Percentiles rank a stretch among this genome's conserved stretches.
Conservation (phyloP, 2,797 vertebrate species). For the Dendrocincla tyrannina region DNA sequence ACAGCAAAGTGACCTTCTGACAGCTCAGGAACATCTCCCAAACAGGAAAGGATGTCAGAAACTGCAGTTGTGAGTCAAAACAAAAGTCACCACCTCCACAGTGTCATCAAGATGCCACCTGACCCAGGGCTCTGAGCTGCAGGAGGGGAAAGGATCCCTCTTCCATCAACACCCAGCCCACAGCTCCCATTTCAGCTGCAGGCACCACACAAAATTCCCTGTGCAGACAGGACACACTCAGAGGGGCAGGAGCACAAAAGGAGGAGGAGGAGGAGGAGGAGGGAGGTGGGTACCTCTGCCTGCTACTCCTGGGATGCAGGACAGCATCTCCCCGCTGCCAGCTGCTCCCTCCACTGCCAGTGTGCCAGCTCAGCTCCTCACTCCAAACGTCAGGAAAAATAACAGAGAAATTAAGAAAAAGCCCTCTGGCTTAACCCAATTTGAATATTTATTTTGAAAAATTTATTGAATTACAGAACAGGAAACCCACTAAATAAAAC, state of each 20-base stretch:
- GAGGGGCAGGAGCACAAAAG: neutral
- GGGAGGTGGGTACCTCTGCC: neutral
- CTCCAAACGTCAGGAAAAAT: slow-evolving; percentile 17
- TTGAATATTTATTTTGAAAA: slow-evolving; percentile 73
- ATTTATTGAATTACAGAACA: slow-evolving; percentile 68
- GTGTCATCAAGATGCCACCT: neutral
- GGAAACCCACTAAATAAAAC: slow-evolving; percentile 72
- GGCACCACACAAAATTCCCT: neutral
- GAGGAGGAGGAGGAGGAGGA: neutral
- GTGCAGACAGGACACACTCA: neutral
- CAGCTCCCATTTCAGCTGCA: neutral
- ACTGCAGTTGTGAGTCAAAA: neutral
- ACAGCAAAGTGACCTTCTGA: slow-evolving; percentile 23
- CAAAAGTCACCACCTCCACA: neutral
- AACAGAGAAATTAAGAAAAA: slow-evolving; percentile 47
- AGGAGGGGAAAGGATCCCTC: neutral
- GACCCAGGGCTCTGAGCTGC: neutral
- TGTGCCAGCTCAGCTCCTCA: neutral
- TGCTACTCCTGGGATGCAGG: rapidly evolving
- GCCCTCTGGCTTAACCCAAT: slow-evolving; percentile 61
- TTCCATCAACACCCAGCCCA: neutral
- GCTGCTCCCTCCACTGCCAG: neutral
- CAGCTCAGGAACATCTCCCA: neutral
- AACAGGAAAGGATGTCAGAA: slow-evolving; percentile 19
- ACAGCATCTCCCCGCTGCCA: neutral